Evolutionary conservation across 2,888 invertebrate species (phyloP).

Genomic region (Drosophila meridiana): DNA sequence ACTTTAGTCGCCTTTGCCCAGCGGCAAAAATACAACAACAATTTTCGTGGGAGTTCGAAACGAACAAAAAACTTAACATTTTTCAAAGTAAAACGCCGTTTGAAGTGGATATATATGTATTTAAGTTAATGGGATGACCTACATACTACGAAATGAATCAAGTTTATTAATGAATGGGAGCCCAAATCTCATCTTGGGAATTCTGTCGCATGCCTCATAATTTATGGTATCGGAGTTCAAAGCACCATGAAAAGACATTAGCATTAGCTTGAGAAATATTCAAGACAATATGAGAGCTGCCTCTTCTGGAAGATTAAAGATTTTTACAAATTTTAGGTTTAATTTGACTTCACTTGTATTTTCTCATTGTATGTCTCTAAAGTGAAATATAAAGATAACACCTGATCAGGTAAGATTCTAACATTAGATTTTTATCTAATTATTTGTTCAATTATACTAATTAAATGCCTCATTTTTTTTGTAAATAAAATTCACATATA

Average conservation of each 20-base stretch:
- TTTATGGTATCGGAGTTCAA: constrained; percentile 11
- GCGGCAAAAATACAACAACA: constrained; percentile 20
- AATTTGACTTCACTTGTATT: neutral
- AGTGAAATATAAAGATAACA: neutral
- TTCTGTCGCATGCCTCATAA: constrained; percentile 5
- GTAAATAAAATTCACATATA: neutral
- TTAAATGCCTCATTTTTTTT: neutral
- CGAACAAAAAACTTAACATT: constrained; percentile 27
- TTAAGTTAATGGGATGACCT: constrained; percentile 28
- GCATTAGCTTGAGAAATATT: neutral
- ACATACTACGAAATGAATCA: constrained; percentile 18
- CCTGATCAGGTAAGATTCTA: neutral
- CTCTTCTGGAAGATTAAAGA: neutral
- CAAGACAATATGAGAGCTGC: neutral
- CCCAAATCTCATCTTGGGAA: constrained; percentile 7
- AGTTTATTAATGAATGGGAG: constrained; percentile 15
- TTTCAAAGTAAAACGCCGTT: constrained; percentile 16
- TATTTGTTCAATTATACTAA: neutral
- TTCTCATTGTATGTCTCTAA: neutral
- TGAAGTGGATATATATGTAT: constrained; percentile 3
- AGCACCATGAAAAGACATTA: neutral
- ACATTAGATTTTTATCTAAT: neutral
- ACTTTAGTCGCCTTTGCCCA: constrained; percentile 37
- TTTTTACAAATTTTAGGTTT: neutral
- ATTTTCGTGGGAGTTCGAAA: constrained; percentile 18